Conservation (phyloP, 1,140 invertebrate species). For the Homarus americanus region DNA sequence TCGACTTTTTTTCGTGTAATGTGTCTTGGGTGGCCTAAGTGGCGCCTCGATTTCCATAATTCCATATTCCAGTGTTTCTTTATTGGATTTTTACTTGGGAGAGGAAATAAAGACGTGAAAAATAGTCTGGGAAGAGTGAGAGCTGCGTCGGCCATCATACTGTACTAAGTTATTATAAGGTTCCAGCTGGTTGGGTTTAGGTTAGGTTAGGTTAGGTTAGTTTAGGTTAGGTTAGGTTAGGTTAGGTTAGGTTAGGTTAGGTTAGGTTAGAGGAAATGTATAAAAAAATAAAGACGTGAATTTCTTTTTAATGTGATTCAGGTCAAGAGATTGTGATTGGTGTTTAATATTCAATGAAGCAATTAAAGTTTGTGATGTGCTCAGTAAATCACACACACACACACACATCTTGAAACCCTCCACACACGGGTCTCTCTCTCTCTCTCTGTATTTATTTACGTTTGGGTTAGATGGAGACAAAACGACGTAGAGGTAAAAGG, state of each 20-base stretch:
- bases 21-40: slow-evolving; percentile 58
- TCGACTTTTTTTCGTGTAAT: slow-evolving; percentile 50
- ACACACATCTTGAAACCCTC: not conserved
- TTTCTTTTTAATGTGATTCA: too few relatives aligned
- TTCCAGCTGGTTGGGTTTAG: not conserved
- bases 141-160: not conserved
- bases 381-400: not conserved
- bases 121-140: not conserved
- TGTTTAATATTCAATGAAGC: too few relatives aligned
- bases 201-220: too few relatives aligned
- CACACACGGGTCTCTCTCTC: not conserved
- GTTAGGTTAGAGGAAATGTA: too few relatives aligned
- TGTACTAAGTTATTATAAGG: too few relatives aligned
- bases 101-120: slow-evolving; percentile 30
- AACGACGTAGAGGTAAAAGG: slow-evolving; percentile 30
- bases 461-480: slow-evolving; percentile 4
- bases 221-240: too few relatives aligned
- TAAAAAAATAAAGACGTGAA: too few relatives aligned
- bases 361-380: too few relatives aligned
- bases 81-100: slow-evolving; percentile 67
- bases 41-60: slow-evolving; percentile 68
- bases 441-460: slow-evolving; percentile 11
- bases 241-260: too few relatives aligned
- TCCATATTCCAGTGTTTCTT: slow-evolving; percentile 72
- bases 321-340: too few relatives aligned